Conservation (phyloP, 1,140 invertebrate species). For the Branchinecta lynchi region DNA sequence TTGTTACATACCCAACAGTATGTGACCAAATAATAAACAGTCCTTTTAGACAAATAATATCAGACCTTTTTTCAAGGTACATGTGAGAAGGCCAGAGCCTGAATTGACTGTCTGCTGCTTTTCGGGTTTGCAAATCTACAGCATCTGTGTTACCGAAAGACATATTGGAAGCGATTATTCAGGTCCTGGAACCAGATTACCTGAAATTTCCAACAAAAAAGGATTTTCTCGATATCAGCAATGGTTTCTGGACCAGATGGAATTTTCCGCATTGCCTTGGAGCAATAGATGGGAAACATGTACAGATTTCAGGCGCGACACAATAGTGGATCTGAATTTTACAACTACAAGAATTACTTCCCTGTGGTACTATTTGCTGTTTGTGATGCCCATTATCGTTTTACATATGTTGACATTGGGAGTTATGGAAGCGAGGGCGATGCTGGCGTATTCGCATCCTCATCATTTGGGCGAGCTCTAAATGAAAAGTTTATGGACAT, state of each 20-base stretch:
- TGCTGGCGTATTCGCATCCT: conserved; percentile 12
- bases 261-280: conserved; percentile 26
- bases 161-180: conserved; percentile 14
- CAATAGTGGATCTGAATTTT: conserved; percentile 21
- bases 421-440: conserved; percentile 31
- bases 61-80: conserved; percentile 14
- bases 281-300: conserved; percentile 25
- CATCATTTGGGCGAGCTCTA: conserved; percentile 15
- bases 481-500: conserved; percentile 7
- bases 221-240: conserved; percentile 23
- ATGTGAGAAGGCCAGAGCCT: conserved; percentile 18
- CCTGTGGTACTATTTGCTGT: conserved; percentile 22
- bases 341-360: conserved; percentile 24
- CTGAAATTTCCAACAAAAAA: conserved; percentile 21
- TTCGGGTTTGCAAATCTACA: conserved; percentile 14
- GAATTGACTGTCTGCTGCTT: conserved; percentile 11
- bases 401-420: conserved; percentile 23
- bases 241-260: conserved; percentile 22
- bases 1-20: no score
- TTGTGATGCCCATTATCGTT: conserved; percentile 23
- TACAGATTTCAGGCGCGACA: conserved; percentile 20
- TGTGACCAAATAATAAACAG: no score
- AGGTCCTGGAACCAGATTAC: conserved; percentile 20
- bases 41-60: no score
- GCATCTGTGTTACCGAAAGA: conserved; percentile 5